These are phyloP conservation scores for Embidobia sp. DNA, from an alignment of 2,888 invertebrate genomes.

Conservation along the genomic window DNA sequence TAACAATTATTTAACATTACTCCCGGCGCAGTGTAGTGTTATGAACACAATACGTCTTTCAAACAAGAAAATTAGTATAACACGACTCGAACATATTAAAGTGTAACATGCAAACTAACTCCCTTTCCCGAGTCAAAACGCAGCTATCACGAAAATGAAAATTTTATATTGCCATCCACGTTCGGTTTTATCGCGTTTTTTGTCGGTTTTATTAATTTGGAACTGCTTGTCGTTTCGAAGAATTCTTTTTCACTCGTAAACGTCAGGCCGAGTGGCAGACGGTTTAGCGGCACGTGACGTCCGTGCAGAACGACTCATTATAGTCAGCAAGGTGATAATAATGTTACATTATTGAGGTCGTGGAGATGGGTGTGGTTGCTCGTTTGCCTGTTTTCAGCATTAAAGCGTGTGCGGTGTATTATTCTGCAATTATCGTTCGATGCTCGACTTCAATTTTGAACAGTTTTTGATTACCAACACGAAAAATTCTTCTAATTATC, in stretches of 20 bases:
- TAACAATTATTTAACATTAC: conserved; percentile 16
- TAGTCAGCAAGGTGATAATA: conserved; percentile 58
- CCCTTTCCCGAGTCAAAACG: conserved; percentile 12
- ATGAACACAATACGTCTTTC: background rate
- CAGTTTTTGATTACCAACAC: no score
- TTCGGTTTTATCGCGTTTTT: conserved; percentile 25
- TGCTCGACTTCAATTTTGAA: no score
- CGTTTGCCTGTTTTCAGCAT: conserved; percentile 50
- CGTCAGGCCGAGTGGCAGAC: conserved; percentile 34
- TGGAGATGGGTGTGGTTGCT: conserved; percentile 44
- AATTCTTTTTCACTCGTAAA: conserved; percentile 37
- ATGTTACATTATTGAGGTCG: conserved; percentile 59
- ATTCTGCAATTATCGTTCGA: no score
- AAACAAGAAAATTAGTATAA: conserved; percentile 22
- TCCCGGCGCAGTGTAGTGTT: no score
- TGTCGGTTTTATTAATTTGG: conserved; percentile 35
- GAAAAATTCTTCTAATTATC: no score
- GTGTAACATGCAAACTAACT: conserved; percentile 9
- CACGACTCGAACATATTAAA: conserved; percentile 18
- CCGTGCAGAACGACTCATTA: conserved; percentile 56
- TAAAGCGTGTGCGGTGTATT: conserved; percentile 29
- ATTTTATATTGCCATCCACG: conserved; percentile 9
- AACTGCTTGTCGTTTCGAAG: conserved; percentile 32
- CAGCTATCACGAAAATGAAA: conserved; percentile 26
- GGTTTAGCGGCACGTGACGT: conserved; percentile 49